A percentile compares a stretch with the other conserved stretches of the same genome.
phyloP scores from a whole-genome alignment of 2,888 invertebrate genomes.

The Didymodactylos carnosus region DNA sequence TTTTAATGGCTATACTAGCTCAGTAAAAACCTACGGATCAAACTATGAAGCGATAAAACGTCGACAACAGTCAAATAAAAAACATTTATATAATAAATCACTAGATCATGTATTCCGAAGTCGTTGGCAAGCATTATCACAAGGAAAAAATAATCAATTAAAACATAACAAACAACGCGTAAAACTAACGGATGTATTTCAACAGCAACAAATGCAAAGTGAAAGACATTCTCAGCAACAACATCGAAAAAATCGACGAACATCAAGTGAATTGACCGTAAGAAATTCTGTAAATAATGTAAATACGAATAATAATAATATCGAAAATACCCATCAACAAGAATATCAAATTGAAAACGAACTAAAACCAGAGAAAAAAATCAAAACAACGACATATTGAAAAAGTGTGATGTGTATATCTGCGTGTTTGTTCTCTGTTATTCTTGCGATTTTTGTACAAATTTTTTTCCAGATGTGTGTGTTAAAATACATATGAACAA shows the following conservation, averaged over 20 bases:
- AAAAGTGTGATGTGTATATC: background rate
- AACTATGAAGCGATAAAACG: conserved; percentile 9
- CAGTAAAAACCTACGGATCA: conserved; percentile 5
- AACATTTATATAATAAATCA: conserved; percentile 12
- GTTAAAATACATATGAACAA: no score
- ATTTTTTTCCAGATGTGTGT: no score
- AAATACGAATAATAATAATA: no score
- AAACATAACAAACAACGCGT: background rate
- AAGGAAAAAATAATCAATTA: conserved; percentile 8
- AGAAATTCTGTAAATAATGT: background rate
- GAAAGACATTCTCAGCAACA: no score
- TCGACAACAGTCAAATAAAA: background rate
- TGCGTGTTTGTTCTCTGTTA: background rate
- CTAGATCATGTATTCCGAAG: conserved; percentile 11
- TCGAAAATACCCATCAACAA: background rate
- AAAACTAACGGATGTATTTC: conserved; percentile 12
- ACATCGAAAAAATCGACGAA: background rate
- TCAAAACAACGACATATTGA: background rate
- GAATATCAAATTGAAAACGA: no score
- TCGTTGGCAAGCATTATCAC: conserved; percentile 10
- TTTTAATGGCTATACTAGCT: background rate
- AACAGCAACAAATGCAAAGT: conserved; percentile 6
- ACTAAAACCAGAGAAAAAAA: background rate
- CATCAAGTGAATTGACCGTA: background rate
- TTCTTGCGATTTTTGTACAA: background rate